Conservation (phyloP, 1,140 invertebrate genomes). For the Stenopsyche tienmushanensis region DNA sequence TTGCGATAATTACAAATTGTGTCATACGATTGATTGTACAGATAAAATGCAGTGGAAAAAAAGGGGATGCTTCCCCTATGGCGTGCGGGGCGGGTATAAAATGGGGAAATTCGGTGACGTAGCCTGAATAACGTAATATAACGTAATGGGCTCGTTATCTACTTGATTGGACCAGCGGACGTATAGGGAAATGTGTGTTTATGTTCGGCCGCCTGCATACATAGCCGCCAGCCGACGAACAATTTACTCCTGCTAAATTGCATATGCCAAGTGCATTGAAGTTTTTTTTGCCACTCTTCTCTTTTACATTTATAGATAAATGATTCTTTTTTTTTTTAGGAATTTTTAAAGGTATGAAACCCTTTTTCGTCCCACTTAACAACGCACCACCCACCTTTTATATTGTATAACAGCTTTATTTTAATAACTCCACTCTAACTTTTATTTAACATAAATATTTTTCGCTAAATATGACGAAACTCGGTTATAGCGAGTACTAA, state of each 20-base stretch:
- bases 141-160: slow-evolving; percentile 42
- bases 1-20: slow-evolving; percentile 42
- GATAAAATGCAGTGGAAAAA: slow-evolving; percentile 17
- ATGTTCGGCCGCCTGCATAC: background rate
- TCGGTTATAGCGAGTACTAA: no score
- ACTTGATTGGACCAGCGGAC: slow-evolving; percentile 34
- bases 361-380: no score
- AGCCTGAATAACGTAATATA: slow-evolving; percentile 41
- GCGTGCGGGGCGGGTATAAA: slow-evolving; percentile 22
- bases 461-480: no score
- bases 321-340: no score
- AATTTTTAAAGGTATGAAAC: no score
- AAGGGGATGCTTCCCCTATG: background rate
- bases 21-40: slow-evolving; percentile 40
- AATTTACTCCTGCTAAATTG: slow-evolving; percentile 40
- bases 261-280: slow-evolving; percentile 28
- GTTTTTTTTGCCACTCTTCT: background rate
- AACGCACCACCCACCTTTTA: no score
- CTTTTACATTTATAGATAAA: background rate
- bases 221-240: slow-evolving; percentile 1
- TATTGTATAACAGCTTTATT: no score
- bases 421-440: no score
- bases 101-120: slow-evolving; percentile 38
- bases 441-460: no score
- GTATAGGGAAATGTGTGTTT: slow-evolving; percentile 17